Conservation (phyloP, 1,140 invertebrate species). For the Calephelis virginiensis region DNA sequence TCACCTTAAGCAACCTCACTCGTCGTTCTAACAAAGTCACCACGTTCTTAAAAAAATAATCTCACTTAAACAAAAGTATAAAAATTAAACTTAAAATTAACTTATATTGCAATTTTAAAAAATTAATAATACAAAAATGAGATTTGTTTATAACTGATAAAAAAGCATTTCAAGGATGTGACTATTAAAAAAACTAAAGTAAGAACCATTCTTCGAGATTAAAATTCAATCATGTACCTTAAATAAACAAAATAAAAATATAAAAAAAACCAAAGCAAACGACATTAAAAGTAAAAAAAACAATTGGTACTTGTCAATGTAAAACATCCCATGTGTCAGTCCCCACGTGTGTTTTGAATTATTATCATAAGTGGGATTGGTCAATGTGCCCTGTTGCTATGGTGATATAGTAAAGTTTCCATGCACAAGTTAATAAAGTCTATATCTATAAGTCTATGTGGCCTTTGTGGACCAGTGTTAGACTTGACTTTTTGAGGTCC, state of each 20-base stretch:
- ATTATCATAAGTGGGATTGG: no score
- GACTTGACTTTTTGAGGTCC: no score
- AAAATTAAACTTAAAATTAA: constrained; percentile 7
- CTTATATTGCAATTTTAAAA: constrained; percentile 14
- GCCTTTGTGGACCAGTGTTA: no score
- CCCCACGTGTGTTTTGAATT: no score
- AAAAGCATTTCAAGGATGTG: constrained; percentile 31
- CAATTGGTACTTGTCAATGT: not conserved
- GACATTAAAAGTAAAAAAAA: constrained; percentile 35
- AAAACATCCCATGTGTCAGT: no score
- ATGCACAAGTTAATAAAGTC: no score
- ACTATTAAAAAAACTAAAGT: constrained; percentile 33
- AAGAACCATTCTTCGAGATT: constrained; percentile 27
- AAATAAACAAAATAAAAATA: constrained; percentile 41
- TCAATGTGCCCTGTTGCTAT: no score
- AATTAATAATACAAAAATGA: constrained; percentile 25
- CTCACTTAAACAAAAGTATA: constrained; percentile 4
- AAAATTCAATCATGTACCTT: constrained; percentile 73
- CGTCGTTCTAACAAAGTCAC: not conserved
- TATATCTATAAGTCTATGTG: no score
- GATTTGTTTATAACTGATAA: constrained; percentile 19
- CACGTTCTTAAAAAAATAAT: not conserved
- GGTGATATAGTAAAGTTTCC: no score
- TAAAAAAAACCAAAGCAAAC: constrained; percentile 32
- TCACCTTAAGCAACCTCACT: no score